Evolutionary conservation across 2,113 vertebrate genomes (phyloP).

Genomic region (Candoia aspera): DNA sequence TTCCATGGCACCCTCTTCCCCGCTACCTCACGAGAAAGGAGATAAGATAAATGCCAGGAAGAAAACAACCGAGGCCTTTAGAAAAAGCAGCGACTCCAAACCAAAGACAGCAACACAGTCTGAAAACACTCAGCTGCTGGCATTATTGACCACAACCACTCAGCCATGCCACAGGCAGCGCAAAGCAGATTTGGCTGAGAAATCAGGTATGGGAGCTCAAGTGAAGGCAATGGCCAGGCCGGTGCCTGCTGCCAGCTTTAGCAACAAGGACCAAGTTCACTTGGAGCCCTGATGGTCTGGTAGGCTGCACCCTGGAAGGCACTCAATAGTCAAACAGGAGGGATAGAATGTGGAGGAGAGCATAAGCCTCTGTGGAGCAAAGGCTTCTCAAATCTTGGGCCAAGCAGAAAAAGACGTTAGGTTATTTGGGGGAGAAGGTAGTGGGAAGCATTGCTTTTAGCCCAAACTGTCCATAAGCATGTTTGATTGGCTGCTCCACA

Average conservation of each 20-base stretch:
- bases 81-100: neutral
- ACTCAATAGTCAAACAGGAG: neutral
- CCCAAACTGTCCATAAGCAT: neutral
- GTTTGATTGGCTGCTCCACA: neutral
- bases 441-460: neutral
- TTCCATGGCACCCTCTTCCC: neutral
- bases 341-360: neutral
- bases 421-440: neutral
- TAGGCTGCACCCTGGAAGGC: neutral
- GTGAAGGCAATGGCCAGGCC: neutral
- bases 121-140: neutral
- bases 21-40: neutral
- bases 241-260: neutral
- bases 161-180: neutral
- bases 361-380: neutral
- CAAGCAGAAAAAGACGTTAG: neutral
- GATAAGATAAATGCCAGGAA: neutral
- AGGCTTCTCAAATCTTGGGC: neutral
- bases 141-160: neutral
- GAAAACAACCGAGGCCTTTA: neutral
- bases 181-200: neutral
- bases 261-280: neutral
- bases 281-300: neutral
- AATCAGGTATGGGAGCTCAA: neutral
- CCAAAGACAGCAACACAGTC: neutral